Evolutionary conservation across 2,113 vertebrate genomes (phyloP).

Genomic region (Lagopus muta): DNA sequence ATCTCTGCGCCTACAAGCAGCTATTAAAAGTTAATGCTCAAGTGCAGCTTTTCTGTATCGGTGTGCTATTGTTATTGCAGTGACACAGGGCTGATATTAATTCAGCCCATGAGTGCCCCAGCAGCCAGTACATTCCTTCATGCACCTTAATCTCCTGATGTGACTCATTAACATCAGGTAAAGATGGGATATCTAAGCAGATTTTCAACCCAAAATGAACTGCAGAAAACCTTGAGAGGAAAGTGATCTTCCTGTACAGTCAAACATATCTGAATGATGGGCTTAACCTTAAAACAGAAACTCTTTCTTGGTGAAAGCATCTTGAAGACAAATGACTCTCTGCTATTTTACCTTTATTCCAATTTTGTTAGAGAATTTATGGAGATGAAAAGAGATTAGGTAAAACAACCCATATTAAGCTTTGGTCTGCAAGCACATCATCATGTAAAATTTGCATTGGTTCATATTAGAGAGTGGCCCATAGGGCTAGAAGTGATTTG

Average conservation of each 20-base stretch:
- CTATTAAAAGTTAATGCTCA: background rate
- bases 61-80: background rate
- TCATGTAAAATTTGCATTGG: background rate
- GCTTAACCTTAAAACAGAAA: background rate
- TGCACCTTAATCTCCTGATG: rapidly evolving
- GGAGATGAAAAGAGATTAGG: background rate
- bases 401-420: background rate
- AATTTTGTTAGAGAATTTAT: background rate
- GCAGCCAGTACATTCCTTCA: rapidly evolving
- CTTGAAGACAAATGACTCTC: background rate
- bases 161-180: rapidly evolving
- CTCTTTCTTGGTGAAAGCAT: background rate
- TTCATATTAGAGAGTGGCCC: background rate
- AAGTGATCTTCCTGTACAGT: background rate
- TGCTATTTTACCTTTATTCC: background rate
- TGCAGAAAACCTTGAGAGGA: background rate
- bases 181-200: background rate
- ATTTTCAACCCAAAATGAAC: background rate
- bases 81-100: background rate
- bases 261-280: background rate
- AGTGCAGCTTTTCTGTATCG: rapidly evolving
- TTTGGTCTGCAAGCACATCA: background rate
- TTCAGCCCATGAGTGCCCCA: background rate
- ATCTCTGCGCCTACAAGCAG: background rate
- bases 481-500: background rate